These are phyloP conservation scores for Anthopleura sola DNA, from an alignment of 64 coral and sea anemone genomes.

Conservation along the genomic window DNA sequence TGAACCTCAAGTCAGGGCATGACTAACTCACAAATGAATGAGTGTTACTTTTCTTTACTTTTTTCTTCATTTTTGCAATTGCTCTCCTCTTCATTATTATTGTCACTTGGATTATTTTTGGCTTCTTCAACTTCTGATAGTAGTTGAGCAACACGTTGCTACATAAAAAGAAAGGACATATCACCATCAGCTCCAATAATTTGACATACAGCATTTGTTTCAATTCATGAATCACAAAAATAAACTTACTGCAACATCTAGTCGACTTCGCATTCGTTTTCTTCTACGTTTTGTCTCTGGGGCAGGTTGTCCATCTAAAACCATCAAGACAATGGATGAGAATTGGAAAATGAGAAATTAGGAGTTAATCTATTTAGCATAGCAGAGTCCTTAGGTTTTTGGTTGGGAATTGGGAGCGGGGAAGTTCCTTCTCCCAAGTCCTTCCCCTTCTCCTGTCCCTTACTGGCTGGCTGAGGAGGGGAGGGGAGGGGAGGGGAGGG, in stretches of 20 bases:
- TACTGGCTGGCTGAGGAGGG: too few relatives aligned
- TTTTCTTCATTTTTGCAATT: not conserved
- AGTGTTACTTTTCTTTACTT: not conserved
- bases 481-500: too few relatives aligned
- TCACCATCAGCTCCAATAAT: not conserved
- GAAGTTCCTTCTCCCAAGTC: too few relatives aligned
- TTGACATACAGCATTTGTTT: not conserved
- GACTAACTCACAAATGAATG: too few relatives aligned
- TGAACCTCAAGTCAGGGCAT: too few relatives aligned
- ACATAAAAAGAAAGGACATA: conserved; percentile 7
- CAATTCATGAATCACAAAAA: not conserved
- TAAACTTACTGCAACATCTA: conserved; percentile 86
- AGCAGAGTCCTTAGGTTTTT: too few relatives aligned
- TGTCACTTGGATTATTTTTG: conserved; percentile 1
- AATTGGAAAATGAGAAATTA: not conserved
- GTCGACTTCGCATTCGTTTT: conserved; percentile 52
- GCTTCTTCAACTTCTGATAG: conserved; percentile 59
- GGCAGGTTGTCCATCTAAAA: conserved; percentile 68
- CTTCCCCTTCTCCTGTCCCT: too few relatives aligned
- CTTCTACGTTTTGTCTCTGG: conserved; percentile 75
- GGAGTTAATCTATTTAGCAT: not conserved
- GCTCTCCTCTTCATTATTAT: not conserved
- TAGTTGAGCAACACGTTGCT: conserved; percentile 40
- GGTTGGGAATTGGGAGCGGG: too few relatives aligned
- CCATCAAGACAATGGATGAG: not conserved